These are phyloP conservation scores for Piliocolobus tephrosceles DNA, from an alignment of 2,113 vertebrate species.

Conservation along the genomic window DNA sequence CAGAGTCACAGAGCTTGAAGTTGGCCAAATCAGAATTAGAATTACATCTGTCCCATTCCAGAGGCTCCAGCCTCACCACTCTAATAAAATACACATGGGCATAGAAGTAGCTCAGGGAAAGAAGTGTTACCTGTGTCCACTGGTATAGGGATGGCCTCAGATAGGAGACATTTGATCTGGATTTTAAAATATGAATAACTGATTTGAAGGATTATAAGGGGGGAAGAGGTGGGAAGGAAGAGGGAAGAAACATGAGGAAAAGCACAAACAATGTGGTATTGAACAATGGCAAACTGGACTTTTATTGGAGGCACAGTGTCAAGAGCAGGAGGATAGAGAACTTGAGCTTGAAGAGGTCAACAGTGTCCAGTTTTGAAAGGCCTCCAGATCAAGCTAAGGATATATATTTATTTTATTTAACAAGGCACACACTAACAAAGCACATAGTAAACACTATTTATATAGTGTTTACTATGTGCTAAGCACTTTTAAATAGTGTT, in stretches of 20 bases:
- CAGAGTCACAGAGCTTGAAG: background rate
- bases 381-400: background rate
- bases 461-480: no score
- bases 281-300: background rate
- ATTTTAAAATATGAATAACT: conserved; percentile 18
- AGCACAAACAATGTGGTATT: background rate
- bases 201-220: background rate
- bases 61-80: background rate
- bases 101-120: background rate
- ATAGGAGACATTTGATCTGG: background rate
- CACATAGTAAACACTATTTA: no score
- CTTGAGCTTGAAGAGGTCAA: background rate
- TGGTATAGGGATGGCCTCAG: background rate
- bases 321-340: background rate
- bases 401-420: conserved; percentile 2
- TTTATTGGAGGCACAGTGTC: background rate
- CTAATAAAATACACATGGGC: background rate
- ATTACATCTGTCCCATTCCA: background rate
- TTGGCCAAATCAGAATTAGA: background rate
- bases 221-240: background rate
- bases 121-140: background rate
- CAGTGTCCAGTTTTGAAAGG: background rate
- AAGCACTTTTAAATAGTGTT: background rate
- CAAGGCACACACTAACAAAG: background rate
- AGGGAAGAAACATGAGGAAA: background rate